phyloP scores from a whole-genome alignment of 2,113 vertebrate species.

The Trochalopteron elliotii region DNA sequence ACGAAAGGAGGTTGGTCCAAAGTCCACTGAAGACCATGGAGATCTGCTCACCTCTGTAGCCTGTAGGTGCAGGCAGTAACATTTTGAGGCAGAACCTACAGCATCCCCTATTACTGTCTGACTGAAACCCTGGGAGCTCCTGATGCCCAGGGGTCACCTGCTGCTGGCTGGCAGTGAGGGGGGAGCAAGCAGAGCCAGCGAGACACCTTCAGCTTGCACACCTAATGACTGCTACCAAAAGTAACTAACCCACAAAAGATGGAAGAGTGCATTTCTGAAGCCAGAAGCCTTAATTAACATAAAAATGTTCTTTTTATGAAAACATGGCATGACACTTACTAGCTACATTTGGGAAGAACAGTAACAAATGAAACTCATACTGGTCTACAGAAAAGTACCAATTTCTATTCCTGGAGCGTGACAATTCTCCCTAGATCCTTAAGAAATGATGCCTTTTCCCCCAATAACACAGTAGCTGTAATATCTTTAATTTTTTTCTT shows the following conservation, averaged over 20 bases:
- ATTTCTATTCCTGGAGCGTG: background rate
- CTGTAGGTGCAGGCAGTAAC: background rate
- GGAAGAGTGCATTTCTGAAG: background rate
- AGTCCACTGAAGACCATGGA: background rate
- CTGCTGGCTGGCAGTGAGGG: background rate
- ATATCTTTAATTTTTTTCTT: background rate
- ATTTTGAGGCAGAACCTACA: background rate
- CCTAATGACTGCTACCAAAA: background rate
- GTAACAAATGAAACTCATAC: background rate
- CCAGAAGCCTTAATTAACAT: background rate
- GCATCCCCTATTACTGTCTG: rapidly evolving
- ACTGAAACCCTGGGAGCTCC: background rate
- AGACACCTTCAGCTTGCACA: background rate
- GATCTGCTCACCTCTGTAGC: background rate
- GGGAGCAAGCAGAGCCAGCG: background rate
- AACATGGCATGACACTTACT: background rate
- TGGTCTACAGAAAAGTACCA: background rate
- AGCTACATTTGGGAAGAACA: background rate
- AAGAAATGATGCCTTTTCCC: background rate
- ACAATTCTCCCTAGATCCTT: background rate
- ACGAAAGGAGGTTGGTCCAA: rapidly evolving
- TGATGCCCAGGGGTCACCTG: background rate
- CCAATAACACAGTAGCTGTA: background rate
- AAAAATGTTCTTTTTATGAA: background rate
- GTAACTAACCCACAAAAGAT: background rate